Base-by-base conservation (phyloP, 1,140 invertebrate species). In the Diorhabda elongata region DNA sequence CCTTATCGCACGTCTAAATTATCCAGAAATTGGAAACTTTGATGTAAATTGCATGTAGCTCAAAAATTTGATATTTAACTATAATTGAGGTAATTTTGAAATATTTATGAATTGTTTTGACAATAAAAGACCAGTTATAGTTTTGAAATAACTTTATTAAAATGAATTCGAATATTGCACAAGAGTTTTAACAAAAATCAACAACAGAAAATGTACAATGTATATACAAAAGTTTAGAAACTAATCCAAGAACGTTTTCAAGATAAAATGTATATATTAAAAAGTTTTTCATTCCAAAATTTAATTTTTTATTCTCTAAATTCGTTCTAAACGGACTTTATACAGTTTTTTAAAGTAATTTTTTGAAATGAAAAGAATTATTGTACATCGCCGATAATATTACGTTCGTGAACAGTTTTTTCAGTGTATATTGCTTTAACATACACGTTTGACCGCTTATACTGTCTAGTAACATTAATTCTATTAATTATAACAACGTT, bases 121-220 rank as follows among this genome's bases (percentile, higher is more conserved):
- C 26, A 26, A 26, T 26, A 26, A 26, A 26, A 26, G 26, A 26
- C 26, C 26, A 26, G 26, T 26, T 26, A 64, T 11, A 47, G 42
- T 59, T 67, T 44, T 44, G 4, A 44, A 43, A 67, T 67, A 67
- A 67, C 65, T 67, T 67, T 67, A 67, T 67, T 67, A 59, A 64
- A 67, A 67, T 41, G 5, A 67, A 67, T 52, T 58, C 44, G 43
- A 66, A 9, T 67, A 67, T 67, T 67, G 65, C 65, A 67, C 65
- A 59, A 60, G 26, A 26, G 60, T 52, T 6, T 52, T 67, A 67
- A 67, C 65, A 67, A 67, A 64, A 67, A 60, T 67, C 58, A 67
- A 67, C 65, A 67, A 45, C n/a, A 8, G 44, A 67, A 67, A 60
- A 67, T 67, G 42, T 67, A 67, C 65, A 67, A 26, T 26, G 45